These are phyloP conservation scores for Strigops habroptila DNA, from an alignment of 2,113 vertebrate genomes.

Conservation along the genomic window DNA sequence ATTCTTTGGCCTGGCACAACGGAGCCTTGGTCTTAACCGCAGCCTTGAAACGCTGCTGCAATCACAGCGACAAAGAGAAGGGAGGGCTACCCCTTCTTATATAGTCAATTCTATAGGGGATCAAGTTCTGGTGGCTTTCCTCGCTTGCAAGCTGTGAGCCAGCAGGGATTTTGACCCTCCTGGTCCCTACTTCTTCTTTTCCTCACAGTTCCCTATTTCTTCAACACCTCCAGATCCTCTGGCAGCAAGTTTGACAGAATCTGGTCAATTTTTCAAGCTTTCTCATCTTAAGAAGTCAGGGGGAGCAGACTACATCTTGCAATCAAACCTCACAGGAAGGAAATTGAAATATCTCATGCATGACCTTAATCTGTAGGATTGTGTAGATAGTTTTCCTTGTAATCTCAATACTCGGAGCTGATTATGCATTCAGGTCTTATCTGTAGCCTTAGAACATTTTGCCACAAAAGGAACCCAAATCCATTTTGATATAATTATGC, in stretches of 20 bases:
- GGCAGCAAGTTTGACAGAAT: constrained; percentile 9
- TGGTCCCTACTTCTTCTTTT: background rate
- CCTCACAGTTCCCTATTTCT: background rate
- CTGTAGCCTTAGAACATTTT: constrained; percentile 13
- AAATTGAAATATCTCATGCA: constrained; percentile 30
- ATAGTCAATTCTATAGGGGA: background rate
- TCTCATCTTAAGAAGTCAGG: constrained; percentile 33
- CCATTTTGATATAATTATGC: constrained; percentile 21
- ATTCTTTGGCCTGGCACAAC: background rate
- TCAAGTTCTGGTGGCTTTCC: background rate
- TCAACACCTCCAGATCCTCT: background rate
- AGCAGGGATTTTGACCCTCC: constrained; percentile 33
- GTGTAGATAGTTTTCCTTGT: constrained; percentile 12
- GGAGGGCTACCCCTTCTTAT: background rate
- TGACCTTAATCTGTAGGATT: constrained; percentile 46
- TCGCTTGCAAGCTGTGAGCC: background rate
- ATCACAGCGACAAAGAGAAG: background rate
- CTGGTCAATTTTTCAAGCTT: constrained; percentile 29
- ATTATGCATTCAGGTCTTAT: background rate
- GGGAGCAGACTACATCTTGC: constrained; percentile 1
- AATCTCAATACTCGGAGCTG: background rate
- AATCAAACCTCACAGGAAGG: constrained; percentile 4
- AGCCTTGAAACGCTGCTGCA: background rate
- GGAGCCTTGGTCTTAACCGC: background rate
- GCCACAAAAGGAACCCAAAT: constrained; percentile 11